Evolutionary conservation across 2,888 invertebrate genomes (phyloP), one percentile per base, ranked within the genome.

Genomic region (Sericinus montela): DNA sequence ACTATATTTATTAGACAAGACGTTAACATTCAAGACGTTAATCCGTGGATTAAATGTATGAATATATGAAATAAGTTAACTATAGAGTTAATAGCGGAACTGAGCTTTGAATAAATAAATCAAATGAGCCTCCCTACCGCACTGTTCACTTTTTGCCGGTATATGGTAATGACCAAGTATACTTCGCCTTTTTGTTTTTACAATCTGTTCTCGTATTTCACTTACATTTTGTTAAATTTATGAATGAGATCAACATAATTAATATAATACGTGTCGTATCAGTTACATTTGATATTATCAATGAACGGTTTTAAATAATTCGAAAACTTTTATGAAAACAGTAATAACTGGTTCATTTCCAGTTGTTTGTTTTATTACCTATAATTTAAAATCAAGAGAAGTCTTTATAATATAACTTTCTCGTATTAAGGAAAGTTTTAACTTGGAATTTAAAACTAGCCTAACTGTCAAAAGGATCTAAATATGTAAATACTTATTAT

Each of bases 31-130:
- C n/a, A n/a, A n/a, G n/a, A n/a, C n/a, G n/a, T n/a, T n/a, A n/a
- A n/a, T n/a, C n/a, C n/a, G n/a, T n/a, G n/a, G n/a, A n/a, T n/a
- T n/a, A n/a, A n/a, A n/a, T n/a, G n/a, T n/a, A n/a, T n/a, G n/a
- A n/a, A n/a, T n/a, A 19, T 5, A 19, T 2, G 74, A 76, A 75
- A 77, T 72, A 74, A 73, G 71, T 68, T 62, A 49, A 62, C 54
- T 14, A 39, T 44, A 48, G 59, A 61, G 52, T 57, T 53, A 55
- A 60, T 65, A 65, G 59, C 73, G 82, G 81, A 83, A 79, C 76
- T 78, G 63, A 75, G 75, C 80, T 80, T 78, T 75, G 72, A 65
- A 76, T 63, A 65, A 63, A 74, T 70, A 68, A 71, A 71, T 62
- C 62, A 70, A 73, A 69, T 62, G 29, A 39, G 58, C 52, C 54